A percentile compares a stretch with the other conserved stretches of the same genome.
These are phyloP conservation scores for Musca domestica DNA, from an alignment of 1,140 invertebrate species.

Conservation along the genomic window DNA sequence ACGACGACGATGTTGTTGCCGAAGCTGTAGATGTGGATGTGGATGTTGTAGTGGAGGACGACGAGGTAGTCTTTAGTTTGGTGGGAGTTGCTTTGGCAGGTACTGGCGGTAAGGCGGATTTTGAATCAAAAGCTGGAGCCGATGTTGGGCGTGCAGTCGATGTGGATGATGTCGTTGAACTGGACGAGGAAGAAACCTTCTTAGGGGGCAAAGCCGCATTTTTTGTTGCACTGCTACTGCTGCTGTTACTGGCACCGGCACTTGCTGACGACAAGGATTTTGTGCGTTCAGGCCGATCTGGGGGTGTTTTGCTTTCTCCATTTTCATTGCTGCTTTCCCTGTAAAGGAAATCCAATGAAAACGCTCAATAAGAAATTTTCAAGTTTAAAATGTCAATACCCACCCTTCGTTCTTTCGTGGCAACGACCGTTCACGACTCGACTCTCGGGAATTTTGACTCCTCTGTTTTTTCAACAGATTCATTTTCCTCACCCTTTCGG, in stretches of 20 bases:
- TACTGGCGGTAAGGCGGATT: slow-evolving; percentile 19
- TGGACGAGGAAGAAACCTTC: slow-evolving; percentile 33
- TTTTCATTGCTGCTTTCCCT: slow-evolving; percentile 29
- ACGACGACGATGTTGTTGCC: slow-evolving; percentile 26
- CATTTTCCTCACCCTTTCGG: slow-evolving; percentile 64
- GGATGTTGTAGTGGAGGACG: slow-evolving; percentile 29
- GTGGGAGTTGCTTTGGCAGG: slow-evolving; percentile 18
- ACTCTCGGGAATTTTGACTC: slow-evolving; percentile 58
- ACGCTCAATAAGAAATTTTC: slow-evolving; percentile 7
- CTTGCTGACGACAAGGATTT: slow-evolving; percentile 34
- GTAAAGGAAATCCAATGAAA: not conserved
- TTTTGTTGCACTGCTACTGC: slow-evolving; percentile 33
- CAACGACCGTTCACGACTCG: slow-evolving; percentile 55
- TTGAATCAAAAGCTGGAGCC: slow-evolving; percentile 9
- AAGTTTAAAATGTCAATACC: slow-evolving; percentile 29
- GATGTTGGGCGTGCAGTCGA: not conserved
- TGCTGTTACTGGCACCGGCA: not conserved
- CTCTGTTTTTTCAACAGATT: slow-evolving; percentile 58
- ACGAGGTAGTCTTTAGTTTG: slow-evolving; percentile 25
- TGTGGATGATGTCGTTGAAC: not conserved
- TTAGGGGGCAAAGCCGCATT: slow-evolving; percentile 43
- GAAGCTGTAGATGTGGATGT: slow-evolving; percentile 9
- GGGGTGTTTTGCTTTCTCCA: slow-evolving; percentile 31
- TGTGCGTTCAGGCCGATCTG: slow-evolving; percentile 47
- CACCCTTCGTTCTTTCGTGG: slow-evolving; percentile 33